These are phyloP conservation scores for Oophaga pumilio DNA, from an alignment of 2,113 vertebrate genomes.

Conservation along the genomic window DNA sequence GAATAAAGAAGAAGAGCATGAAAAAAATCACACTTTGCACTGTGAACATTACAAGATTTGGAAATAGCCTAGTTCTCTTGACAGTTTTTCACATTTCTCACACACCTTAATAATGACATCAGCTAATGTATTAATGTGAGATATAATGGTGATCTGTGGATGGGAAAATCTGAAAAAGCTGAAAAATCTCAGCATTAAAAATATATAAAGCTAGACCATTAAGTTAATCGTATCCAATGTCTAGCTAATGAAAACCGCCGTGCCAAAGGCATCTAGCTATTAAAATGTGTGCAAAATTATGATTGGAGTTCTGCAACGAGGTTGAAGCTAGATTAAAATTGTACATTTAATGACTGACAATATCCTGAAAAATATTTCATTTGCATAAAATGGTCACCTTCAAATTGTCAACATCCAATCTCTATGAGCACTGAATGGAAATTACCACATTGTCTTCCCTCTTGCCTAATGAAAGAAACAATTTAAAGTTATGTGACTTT, in stretches of 20 bases:
- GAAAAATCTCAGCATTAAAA: constrained; percentile 19
- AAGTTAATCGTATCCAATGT: neutral
- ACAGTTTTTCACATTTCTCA: constrained; percentile 16
- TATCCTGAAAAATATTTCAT: constrained; percentile 48
- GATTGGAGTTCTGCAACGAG: constrained; percentile 29
- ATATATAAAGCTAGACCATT: constrained; percentile 24
- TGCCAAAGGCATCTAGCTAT: constrained; percentile 52
- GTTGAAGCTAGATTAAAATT: constrained; percentile 53
- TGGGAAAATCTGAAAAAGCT: neutral
- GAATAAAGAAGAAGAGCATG: neutral
- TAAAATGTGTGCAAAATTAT: constrained; percentile 49
- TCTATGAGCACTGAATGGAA: constrained; percentile 55
- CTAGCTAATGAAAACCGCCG: constrained; percentile 31
- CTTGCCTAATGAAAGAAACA: constrained; percentile 49
- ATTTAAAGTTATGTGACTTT: constrained; percentile 56
- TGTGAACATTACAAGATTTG: neutral
- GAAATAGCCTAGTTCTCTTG: neutral
- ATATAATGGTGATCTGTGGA: neutral
- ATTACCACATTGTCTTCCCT: constrained; percentile 47
- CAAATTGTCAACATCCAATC: constrained; percentile 47
- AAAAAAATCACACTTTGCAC: neutral
- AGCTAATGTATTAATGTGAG: neutral
- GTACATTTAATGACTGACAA: constrained; percentile 57
- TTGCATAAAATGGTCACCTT: constrained; percentile 59
- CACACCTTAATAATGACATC: neutral